phyloP scores from a whole-genome alignment of 1,140 invertebrate species.

The Neodiprion virginianus region DNA sequence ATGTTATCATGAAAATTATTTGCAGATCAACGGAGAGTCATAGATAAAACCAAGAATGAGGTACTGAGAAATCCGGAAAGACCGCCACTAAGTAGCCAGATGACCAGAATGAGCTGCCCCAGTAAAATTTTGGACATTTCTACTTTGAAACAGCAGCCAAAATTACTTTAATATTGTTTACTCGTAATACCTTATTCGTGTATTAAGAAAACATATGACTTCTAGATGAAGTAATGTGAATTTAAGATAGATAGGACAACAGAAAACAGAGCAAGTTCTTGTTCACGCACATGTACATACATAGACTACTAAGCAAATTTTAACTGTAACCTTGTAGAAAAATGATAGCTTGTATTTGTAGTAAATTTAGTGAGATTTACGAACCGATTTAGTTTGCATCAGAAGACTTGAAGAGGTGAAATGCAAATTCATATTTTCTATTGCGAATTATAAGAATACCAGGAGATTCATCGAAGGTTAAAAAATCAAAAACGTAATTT shows the following conservation, averaged over 20 bases:
- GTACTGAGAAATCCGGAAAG: constrained; percentile 18
- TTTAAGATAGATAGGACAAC: neutral
- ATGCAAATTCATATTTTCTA: neutral
- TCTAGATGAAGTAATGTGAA: neutral
- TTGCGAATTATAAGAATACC: no score
- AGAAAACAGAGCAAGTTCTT: neutral
- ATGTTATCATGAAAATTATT: neutral
- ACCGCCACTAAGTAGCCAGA: constrained; percentile 39
- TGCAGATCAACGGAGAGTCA: neutral
- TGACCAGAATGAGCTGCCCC: constrained; percentile 47
- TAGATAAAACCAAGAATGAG: constrained; percentile 17
- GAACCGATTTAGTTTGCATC: no score
- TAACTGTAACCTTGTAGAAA: neutral
- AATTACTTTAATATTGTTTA: constrained; percentile 61
- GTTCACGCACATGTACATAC: neutral
- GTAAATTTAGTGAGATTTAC: no score
- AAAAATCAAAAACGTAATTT: neutral
- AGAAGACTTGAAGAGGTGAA: neutral
- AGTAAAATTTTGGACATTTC: constrained; percentile 71
- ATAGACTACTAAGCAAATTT: neutral
- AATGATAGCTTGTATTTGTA: no score
- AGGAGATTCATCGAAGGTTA: neutral
- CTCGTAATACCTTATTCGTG: neutral
- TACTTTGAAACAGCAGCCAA: constrained; percentile 69
- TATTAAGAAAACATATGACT: neutral